Evolutionary conservation across 2,888 invertebrate species (phyloP).

Genomic region (Theretra japonica): DNA sequence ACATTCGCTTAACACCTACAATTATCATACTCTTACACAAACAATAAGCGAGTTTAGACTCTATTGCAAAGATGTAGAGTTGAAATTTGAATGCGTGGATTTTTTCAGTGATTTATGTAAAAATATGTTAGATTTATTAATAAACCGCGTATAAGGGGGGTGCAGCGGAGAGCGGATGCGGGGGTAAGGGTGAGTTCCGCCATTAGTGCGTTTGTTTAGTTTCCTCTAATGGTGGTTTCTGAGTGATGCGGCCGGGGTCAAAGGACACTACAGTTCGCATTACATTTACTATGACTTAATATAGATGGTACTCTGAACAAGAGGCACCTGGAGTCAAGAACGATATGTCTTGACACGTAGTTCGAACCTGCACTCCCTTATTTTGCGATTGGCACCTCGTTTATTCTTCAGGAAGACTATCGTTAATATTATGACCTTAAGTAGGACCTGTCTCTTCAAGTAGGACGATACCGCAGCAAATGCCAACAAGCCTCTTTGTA

Average conservation of each 20-base stretch:
- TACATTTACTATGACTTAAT: constrained; percentile 15
- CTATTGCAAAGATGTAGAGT: background rate
- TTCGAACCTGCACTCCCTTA: too few relatives aligned
- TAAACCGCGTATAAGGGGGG: constrained; percentile 49
- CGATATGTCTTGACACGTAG: background rate
- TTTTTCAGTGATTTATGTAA: constrained; percentile 56
- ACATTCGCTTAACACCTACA: background rate
- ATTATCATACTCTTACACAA: background rate
- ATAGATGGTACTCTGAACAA: background rate
- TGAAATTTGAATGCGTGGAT: background rate
- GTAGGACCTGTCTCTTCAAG: too few relatives aligned
- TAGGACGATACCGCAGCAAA: too few relatives aligned
- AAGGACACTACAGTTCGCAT: constrained; percentile 34
- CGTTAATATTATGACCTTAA: too few relatives aligned
- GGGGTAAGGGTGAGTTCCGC: constrained; percentile 62
- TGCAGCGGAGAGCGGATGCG: constrained; percentile 53
- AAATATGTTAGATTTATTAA: constrained; percentile 58
- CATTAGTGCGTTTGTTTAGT: constrained; percentile 60
- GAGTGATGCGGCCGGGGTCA: constrained; percentile 51
- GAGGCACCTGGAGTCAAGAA: background rate
- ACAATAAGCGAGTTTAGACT: background rate
- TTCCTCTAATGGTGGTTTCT: constrained; percentile 54
- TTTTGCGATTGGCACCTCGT: too few relatives aligned
- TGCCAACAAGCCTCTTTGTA: too few relatives aligned
- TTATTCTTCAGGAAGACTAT: too few relatives aligned